phyloP scores from a whole-genome alignment of 2,888 invertebrate species.

The Escarpia spicata region DNA sequence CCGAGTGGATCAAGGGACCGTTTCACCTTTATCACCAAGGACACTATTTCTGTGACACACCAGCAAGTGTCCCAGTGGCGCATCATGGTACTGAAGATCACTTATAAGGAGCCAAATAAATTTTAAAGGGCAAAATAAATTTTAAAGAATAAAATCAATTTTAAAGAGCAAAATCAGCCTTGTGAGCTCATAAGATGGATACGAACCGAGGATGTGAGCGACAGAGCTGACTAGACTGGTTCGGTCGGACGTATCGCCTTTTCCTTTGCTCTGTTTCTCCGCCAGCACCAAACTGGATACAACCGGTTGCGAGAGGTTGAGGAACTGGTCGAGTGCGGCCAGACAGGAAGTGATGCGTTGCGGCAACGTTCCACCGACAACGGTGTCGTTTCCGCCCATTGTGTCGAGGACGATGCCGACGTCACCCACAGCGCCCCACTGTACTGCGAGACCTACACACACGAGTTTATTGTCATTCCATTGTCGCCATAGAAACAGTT shows the following conservation, averaged over 20 bases:
- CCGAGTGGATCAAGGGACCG: too few species aligned
- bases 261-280: slow-evolving; percentile 77
- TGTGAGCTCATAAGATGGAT: not conserved
- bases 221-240: slow-evolving; percentile 79
- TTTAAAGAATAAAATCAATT: too few species aligned
- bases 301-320: slow-evolving; percentile 78
- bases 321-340: slow-evolving; percentile 85
- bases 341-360: slow-evolving; percentile 95
- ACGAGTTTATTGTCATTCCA: not conserved
- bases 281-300: slow-evolving; percentile 80
- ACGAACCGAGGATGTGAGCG: slow-evolving; percentile 83
- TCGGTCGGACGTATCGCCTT: slow-evolving; percentile 69
- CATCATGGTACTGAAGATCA: too few species aligned
- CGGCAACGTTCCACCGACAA: slow-evolving; percentile 94
- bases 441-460: slow-evolving; percentile 78
- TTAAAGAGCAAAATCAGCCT: not conserved
- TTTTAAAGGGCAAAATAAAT: too few species aligned
- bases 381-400: slow-evolving; percentile 87
- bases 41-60: too few species aligned
- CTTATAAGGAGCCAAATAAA: too few species aligned
- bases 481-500: not conserved
- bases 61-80: too few species aligned
- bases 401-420: slow-evolving; percentile 91
- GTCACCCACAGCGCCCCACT: slow-evolving; percentile 99
- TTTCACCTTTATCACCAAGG: too few species aligned